Conservation (phyloP, 2,888 invertebrate genomes). For the Caenorhabditis sp. region DNA sequence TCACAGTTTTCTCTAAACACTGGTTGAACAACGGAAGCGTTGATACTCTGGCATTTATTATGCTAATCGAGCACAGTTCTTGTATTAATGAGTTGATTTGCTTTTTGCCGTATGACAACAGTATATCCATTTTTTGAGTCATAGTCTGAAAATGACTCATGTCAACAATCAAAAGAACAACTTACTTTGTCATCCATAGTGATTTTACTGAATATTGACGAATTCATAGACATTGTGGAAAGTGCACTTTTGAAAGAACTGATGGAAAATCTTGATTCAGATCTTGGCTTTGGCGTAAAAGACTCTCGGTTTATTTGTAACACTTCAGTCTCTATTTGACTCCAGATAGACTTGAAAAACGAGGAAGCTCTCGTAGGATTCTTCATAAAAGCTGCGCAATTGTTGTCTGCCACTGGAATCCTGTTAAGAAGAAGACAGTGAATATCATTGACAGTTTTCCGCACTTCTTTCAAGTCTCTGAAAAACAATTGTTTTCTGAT, state of each 20-base stretch:
- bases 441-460: conserved; percentile 49
- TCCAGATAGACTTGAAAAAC: conserved; percentile 59
- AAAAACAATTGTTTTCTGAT: background rate
- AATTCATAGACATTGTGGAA: conserved; percentile 47
- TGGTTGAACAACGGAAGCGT: conserved; percentile 52
- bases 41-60: conserved; percentile 29
- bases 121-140: conserved; percentile 57
- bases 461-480: conserved; percentile 62
- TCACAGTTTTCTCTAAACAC: conserved; percentile 58
- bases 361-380: conserved; percentile 57
- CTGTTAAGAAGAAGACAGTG: conserved; percentile 40
- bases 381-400: conserved; percentile 48
- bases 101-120: conserved; percentile 49
- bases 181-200: conserved; percentile 55
- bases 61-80: conserved; percentile 59
- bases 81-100: conserved; percentile 60
- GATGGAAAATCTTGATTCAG: conserved; percentile 60
- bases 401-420: conserved; percentile 30
- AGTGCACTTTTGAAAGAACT: conserved; percentile 52
- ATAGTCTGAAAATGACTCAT: conserved; percentile 47
- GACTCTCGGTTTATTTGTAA: conserved; percentile 36
- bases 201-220: conserved; percentile 38
- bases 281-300: conserved; percentile 41
- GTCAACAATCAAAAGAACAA: background rate
- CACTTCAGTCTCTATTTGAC: conserved; percentile 55